Conservation (phyloP, 2,888 invertebrate genomes). For the Macrophya alboannulata region DNA sequence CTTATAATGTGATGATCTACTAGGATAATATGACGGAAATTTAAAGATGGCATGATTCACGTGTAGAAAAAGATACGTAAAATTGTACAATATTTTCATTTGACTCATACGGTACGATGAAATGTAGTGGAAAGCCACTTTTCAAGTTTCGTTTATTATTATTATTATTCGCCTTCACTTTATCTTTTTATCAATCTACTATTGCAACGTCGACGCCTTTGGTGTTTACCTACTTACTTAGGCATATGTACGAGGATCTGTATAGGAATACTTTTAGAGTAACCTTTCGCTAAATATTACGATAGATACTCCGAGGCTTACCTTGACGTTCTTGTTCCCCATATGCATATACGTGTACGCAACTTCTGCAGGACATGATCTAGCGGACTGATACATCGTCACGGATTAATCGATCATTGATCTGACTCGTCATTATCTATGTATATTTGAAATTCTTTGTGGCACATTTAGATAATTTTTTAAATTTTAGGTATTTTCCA, state of each 20-base stretch:
- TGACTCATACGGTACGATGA: not conserved
- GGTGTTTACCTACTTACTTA: conserved; percentile 12
- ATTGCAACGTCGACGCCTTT: not conserved
- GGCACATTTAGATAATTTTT: not conserved
- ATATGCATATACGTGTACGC: not conserved
- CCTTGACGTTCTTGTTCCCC: not conserved
- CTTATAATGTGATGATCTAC: not conserved
- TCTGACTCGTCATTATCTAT: not conserved
- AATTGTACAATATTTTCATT: not conserved
- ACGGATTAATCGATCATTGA: not conserved
- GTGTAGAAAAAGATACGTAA: not conserved
- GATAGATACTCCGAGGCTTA: not conserved
- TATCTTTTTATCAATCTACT: conserved; percentile 10
- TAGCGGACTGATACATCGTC: not conserved
- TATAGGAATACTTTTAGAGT: not conserved
- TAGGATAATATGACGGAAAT: not conserved
- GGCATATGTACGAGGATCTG: not conserved
- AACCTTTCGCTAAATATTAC: not conserved
- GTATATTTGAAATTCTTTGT: not conserved
- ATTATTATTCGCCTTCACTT: conserved; percentile 10
- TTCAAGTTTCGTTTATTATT: not conserved
- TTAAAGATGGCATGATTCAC: not conserved
- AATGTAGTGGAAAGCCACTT: not conserved
- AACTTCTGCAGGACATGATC: not conserved
- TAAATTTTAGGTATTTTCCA: not conserved